Evolutionary conservation across 37 sponge, comb jelly and placozoan species (phyloP).

Genomic region (Chondrilla cf. caribensis): DNA sequence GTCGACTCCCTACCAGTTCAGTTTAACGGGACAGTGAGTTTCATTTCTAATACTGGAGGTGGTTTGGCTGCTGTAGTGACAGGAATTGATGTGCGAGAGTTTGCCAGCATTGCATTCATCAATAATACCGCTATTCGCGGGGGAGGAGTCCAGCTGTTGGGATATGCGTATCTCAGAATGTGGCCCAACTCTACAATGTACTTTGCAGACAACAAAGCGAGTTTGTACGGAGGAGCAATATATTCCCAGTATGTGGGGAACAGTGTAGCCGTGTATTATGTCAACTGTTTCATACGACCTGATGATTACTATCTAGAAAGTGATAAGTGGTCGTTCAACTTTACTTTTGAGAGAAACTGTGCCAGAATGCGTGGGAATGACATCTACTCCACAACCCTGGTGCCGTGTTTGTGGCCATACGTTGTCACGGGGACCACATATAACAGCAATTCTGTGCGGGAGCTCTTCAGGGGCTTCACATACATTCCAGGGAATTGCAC

Average conservation of each 20-base stretch:
- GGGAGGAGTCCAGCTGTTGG: conserved; percentile 41
- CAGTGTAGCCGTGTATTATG: conserved; percentile 2
- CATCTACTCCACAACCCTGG: conserved; percentile 43
- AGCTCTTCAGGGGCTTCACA: conserved; percentile 10
- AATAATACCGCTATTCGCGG: conserved; percentile 38
- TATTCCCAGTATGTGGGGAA: conserved; percentile 43
- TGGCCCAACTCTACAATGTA: not conserved
- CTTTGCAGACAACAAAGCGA: conserved; percentile 34
- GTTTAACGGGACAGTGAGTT: conserved; percentile 21
- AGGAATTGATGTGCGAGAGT: conserved; percentile 5
- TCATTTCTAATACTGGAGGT: conserved; percentile 41
- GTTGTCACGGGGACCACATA: not conserved
- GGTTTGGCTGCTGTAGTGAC: conserved; percentile 44
- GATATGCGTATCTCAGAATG: conserved; percentile 30
- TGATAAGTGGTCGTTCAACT: conserved; percentile 29
- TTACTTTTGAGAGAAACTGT: conserved; percentile 35
- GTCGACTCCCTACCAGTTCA: conserved; percentile 20
- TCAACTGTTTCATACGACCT: conserved; percentile 53
- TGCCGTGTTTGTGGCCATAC: conserved; percentile 33
- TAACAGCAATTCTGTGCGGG: not conserved
- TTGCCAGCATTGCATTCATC: not conserved
- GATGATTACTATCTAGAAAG: conserved; percentile 10
- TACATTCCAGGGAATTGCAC: not conserved
- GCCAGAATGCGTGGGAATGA: conserved; percentile 23
- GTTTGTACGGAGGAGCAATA: conserved; percentile 46